Evolutionary conservation across 2,888 invertebrate species (phyloP).

Genomic region (Electrophaes corylata): DNA sequence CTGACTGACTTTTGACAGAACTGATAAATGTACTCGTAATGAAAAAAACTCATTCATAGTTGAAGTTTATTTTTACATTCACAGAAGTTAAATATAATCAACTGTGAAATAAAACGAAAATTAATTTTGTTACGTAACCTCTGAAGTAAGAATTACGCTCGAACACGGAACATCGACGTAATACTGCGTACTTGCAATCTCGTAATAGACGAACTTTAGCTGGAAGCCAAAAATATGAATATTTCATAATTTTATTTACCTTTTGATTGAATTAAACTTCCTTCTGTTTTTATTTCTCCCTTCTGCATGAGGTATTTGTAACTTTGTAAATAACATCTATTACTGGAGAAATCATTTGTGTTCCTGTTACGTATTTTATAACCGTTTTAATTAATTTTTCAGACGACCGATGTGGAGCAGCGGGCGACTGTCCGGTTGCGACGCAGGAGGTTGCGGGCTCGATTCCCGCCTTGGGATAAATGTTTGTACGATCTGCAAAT

Average conservation of each 20-base stretch:
- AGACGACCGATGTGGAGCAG: no score
- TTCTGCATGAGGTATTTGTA: neutral
- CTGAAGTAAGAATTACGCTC: slow-evolving; percentile 54
- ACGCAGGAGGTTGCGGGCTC: no score
- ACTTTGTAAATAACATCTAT: no score
- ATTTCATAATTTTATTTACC: slow-evolving; percentile 16
- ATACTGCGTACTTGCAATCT: slow-evolving; percentile 47
- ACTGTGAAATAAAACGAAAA: slow-evolving; percentile 73
- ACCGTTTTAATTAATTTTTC: no score
- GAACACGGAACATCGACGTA: slow-evolving; percentile 46
- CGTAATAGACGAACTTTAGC: slow-evolving; percentile 50
- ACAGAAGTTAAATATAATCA: slow-evolving; percentile 48
- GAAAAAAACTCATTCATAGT: neutral
- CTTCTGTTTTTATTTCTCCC: neutral
- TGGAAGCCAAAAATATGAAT: slow-evolving; percentile 18
- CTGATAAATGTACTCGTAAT: no score
- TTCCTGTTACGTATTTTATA: neutral
- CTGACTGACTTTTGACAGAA: neutral
- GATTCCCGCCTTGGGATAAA: no score
- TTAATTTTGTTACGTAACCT: slow-evolving; percentile 58
- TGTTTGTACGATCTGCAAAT: no score
- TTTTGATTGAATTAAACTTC: slow-evolving; percentile 1
- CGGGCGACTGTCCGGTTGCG: no score
- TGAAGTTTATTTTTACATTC: slow-evolving; percentile 12
- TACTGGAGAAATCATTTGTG: neutral